Evolutionary conservation across 2,113 vertebrate species (phyloP).

Genomic region (Porphyrio hochstetteri): DNA sequence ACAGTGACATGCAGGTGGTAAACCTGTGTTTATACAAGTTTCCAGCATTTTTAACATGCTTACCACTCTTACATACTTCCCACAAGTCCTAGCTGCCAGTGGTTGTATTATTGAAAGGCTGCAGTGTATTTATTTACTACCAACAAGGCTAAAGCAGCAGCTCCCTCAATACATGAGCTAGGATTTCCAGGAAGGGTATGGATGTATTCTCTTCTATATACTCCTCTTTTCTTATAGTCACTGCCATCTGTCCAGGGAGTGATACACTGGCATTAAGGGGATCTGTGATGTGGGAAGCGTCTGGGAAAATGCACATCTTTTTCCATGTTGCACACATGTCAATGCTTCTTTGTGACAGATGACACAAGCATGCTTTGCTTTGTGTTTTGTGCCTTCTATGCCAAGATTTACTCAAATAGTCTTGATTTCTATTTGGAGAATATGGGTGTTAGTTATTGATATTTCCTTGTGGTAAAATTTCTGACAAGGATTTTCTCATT

Average conservation of each 20-base stretch:
- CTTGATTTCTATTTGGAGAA: conserved; percentile 55
- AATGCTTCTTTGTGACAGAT: conserved; percentile 30
- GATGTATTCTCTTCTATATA: not conserved
- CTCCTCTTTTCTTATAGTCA: not conserved
- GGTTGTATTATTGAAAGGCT: not conserved
- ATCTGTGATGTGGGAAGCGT: not conserved
- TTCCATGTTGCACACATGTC: conserved; percentile 42
- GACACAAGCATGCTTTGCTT: conserved; percentile 45
- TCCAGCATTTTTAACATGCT: not conserved
- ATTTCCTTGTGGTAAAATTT: conserved; percentile 61
- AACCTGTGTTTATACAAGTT: not conserved
- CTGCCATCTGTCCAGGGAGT: not conserved
- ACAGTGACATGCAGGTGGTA: not conserved
- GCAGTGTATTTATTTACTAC: not conserved
- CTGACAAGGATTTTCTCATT: conserved; percentile 59
- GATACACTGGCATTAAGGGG: not conserved
- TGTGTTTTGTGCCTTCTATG: conserved; percentile 62
- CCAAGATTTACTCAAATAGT: conserved; percentile 9
- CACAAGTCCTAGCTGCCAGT: not conserved
- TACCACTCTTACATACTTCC: not conserved
- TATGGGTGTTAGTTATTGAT: conserved; percentile 43
- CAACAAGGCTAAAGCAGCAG: not conserved
- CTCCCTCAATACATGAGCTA: not conserved
- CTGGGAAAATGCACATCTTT: not conserved
- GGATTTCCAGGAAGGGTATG: not conserved